phyloP scores from a whole-genome alignment of 2,113 vertebrate species.

The Hemiscyllium ocellatum region DNA sequence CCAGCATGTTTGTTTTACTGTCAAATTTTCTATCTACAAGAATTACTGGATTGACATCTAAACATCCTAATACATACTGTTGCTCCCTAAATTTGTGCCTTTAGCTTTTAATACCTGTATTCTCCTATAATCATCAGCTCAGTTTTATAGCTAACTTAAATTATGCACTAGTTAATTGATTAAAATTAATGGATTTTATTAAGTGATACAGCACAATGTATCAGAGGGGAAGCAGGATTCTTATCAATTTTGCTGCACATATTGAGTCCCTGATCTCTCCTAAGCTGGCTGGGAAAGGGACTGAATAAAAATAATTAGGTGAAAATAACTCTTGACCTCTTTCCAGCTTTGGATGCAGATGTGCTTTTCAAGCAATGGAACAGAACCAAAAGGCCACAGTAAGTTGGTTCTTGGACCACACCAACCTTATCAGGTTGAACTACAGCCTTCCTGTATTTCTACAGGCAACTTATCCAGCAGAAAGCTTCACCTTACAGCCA shows the following conservation, averaged over 20 bases:
- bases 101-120: not conserved
- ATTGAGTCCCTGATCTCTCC: not conserved
- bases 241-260: not conserved
- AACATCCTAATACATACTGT: not conserved
- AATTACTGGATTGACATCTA: not conserved
- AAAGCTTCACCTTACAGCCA: not conserved
- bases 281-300: not conserved
- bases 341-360: not conserved
- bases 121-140: not conserved
- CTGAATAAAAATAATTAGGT: not conserved
- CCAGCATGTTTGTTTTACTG: not conserved
- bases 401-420: not conserved
- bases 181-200: not conserved
- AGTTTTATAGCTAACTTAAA: not conserved
- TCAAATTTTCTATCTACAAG: not conserved
- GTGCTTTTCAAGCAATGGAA: not conserved
- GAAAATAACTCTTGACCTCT: not conserved
- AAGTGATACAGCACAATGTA: not conserved
- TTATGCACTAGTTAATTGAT: not conserved
- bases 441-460: not conserved
- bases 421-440: not conserved
- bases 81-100: not conserved
- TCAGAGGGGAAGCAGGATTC: not conserved
- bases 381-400: not conserved
- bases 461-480: not conserved